Evolutionary conservation across 2,797 vertebrate species (phyloP), one percentile per base, ranked within the genome.

Genomic region (Pseudotriccus pelzelni): DNA sequence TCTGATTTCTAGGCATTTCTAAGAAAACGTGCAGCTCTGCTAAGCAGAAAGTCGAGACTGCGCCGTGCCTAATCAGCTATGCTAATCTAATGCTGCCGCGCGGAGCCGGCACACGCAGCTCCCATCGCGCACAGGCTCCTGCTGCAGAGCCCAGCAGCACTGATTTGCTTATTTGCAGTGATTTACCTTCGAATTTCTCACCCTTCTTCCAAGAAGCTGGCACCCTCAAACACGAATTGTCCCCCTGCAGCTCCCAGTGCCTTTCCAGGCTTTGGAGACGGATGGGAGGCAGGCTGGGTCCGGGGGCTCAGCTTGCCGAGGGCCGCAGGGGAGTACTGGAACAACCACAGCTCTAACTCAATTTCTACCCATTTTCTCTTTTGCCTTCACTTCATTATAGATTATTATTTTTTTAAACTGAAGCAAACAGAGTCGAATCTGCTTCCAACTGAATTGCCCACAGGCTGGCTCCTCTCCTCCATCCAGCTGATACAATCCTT

Each of bases 301-400:
- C 2, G 0, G 37, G 41, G 37, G 74, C 24, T 82, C 72, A 60
- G 90, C 76, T 28, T 67, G 68, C 25, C 47, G 49, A 88, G 66
- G n/a, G 73, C 93, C 6, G 8, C 87, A 87, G 85, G 91, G 76
- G 46, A 84, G 50, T 78, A 52, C 69, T 84, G 80, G 62, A 95
- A 84, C 83, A 85, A 73, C 73, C 74, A 86, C 46, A 36, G 80
- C 76, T 69, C 90, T 95, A 97, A 96, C 93, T 94, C 87, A 94
- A 88, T 97, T 95, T 86, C 87, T 91, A 55, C 73, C 91, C 93
- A 91, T 93, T 94, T 95, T 94, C 90, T 73, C 74, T 82, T 91
- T 94, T 96, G 87, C 90, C 59, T 94, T 84, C 87, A 93, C 76
- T 97, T 96, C 90, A 97, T 96, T 97, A 91, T 34, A 70, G 83